Evolutionary conservation across 2,888 invertebrate genomes (phyloP).

Genomic region (Cryptocephalus primarius): DNA sequence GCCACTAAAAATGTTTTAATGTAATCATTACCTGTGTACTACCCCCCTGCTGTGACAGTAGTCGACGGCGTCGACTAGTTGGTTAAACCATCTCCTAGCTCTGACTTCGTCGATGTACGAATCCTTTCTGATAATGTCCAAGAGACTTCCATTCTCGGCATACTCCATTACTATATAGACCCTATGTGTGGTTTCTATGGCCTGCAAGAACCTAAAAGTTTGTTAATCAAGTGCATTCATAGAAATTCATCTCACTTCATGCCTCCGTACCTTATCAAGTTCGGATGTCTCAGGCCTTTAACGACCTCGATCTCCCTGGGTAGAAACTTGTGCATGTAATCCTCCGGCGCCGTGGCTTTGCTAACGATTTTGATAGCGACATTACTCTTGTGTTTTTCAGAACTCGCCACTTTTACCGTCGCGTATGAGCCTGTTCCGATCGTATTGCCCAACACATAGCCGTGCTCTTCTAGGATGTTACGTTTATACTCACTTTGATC

Average conservation of each 20-base stretch:
- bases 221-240: too few species aligned
- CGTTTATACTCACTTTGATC: slow-evolving; percentile 27
- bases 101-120: slow-evolving; percentile 58
- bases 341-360: slow-evolving; percentile 70
- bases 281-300: slow-evolving; percentile 67
- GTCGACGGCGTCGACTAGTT: slow-evolving; percentile 61
- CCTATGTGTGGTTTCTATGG: slow-evolving; percentile 76
- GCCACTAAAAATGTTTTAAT: too few species aligned
- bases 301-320: slow-evolving; percentile 77
- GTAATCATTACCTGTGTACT: slow-evolving; percentile 54
- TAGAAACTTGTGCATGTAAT: slow-evolving; percentile 68
- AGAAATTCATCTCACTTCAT: too few species aligned
- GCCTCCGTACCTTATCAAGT: slow-evolving; percentile 53
- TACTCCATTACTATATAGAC: slow-evolving; percentile 79
- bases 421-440: slow-evolving; percentile 78
- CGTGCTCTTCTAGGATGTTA: slow-evolving; percentile 71
- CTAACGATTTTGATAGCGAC: slow-evolving; percentile 79
- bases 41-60: slow-evolving; percentile 72
- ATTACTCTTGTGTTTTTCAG: slow-evolving; percentile 58
- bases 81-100: slow-evolving; percentile 59
- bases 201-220: slow-evolving; percentile 51
- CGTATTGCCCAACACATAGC: slow-evolving; percentile 61
- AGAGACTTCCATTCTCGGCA: slow-evolving; percentile 67
- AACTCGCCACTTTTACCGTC: slow-evolving; percentile 68
- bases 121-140: slow-evolving; percentile 65